A percentile compares a stretch with the other conserved stretches of the same genome.
These are phyloP conservation scores for Cotesia glomerata DNA, from an alignment of 1,140 invertebrate genomes.

Conservation along the genomic window DNA sequence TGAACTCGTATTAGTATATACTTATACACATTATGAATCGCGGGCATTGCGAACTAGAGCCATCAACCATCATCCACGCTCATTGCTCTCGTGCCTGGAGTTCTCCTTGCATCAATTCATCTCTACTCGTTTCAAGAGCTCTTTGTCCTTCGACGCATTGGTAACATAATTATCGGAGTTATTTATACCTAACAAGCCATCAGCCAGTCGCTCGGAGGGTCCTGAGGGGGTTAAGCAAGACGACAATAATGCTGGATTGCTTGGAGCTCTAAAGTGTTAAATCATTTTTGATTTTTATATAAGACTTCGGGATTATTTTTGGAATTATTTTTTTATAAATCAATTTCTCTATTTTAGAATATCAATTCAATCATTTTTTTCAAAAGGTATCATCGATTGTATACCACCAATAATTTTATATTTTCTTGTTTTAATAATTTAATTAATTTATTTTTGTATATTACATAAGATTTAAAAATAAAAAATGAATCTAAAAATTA, in stretches of 20 bases:
- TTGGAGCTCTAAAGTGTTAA: too few species aligned
- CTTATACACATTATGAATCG: neutral
- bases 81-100: conserved; percentile 38
- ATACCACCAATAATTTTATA: too few species aligned
- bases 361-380: too few species aligned
- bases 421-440: too few species aligned
- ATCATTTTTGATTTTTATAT: neutral
- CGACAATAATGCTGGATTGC: conserved; percentile 5
- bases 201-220: conserved; percentile 41
- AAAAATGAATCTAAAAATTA: too few species aligned
- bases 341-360: too few species aligned
- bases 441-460: too few species aligned
- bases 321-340: too few species aligned
- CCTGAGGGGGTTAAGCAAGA: conserved; percentile 28
- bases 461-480: too few species aligned
- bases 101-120: conserved; percentile 61
- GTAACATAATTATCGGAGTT: conserved; percentile 66
- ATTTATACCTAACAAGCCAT: conserved; percentile 57
- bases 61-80: conserved; percentile 13
- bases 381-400: too few species aligned
- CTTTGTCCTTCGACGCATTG: conserved; percentile 62
- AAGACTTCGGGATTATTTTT: too few species aligned
- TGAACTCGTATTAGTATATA: neutral
- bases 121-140: conserved; percentile 41
- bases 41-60: neutral